Conservation (phyloP, 2,113 vertebrate genomes). For the Toxostoma redivivum region DNA sequence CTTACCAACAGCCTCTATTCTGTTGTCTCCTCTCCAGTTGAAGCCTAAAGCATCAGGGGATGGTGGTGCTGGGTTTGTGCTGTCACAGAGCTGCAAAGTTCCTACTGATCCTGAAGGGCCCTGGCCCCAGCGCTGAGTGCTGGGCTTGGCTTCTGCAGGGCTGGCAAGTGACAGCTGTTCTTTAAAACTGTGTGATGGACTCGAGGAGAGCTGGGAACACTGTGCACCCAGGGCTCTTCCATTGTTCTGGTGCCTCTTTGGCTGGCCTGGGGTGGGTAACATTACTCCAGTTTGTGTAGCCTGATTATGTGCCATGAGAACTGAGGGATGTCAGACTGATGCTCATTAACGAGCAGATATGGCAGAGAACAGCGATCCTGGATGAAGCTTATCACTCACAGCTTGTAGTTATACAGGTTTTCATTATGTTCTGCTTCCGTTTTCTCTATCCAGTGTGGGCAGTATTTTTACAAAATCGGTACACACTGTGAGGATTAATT, state of each 20-base stretch:
- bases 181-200: background rate
- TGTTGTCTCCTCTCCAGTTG: background rate
- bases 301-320: background rate
- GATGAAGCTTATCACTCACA: background rate
- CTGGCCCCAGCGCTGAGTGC: background rate
- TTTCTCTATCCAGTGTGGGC: background rate
- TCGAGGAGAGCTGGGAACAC: background rate
- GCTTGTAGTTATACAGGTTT: background rate
- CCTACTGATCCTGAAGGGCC: background rate
- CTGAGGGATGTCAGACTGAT: background rate
- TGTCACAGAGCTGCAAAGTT: background rate
- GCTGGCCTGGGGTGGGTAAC: background rate
- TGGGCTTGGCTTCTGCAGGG: background rate
- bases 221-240: too few relatives aligned
- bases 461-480: background rate
- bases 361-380: background rate
- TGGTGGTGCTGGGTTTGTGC: background rate
- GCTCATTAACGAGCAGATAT: background rate
- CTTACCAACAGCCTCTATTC: background rate
- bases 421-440: background rate
- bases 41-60: background rate
- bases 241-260: background rate
- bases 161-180: background rate
- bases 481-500: background rate
- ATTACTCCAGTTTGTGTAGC: background rate